A percentile compares a stretch with the other conserved stretches of the same genome.
Conservation (phyloP, 2,797 vertebrate species). For the Monodelphis domestica region DNA sequence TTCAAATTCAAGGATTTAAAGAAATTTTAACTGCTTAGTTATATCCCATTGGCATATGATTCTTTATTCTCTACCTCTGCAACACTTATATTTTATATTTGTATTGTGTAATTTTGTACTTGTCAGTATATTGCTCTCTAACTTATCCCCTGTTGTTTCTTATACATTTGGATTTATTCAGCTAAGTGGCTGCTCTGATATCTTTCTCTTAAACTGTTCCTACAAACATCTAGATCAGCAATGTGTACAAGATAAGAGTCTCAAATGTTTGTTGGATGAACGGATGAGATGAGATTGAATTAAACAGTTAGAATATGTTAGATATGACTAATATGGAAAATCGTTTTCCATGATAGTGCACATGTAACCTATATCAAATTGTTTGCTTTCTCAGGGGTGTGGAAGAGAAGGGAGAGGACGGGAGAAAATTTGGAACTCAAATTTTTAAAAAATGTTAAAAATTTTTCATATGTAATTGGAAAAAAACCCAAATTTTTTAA, state of each 20-base stretch:
- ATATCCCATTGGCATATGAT: too few species aligned
- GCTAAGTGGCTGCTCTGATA: neutral
- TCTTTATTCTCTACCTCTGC: neutral
- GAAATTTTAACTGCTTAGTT: conserved; percentile 22
- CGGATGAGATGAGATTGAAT: neutral
- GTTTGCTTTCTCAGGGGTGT: too few species aligned
- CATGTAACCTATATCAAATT: too few species aligned
- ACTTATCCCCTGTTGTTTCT: conserved; percentile 8
- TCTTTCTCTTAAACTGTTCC: neutral
- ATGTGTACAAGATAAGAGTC: neutral
- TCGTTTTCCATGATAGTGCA: too few species aligned
- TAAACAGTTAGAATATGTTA: neutral
- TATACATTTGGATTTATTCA: neutral
- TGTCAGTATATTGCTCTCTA: conserved; percentile 2
- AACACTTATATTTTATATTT: neutral
- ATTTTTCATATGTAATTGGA: too few species aligned
- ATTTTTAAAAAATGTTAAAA: too few species aligned
- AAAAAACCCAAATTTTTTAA: too few species aligned
- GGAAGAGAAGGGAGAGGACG: too few species aligned
- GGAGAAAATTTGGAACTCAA: too few species aligned
- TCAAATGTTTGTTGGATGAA: neutral
- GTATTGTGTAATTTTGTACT: neutral
- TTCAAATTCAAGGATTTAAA: conserved; percentile 25
- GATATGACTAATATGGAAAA: too few species aligned
- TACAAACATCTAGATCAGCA: neutral